Base-by-base conservation (phyloP, 2,113 vertebrate species). In the Telmatochromis sp. region DNA sequence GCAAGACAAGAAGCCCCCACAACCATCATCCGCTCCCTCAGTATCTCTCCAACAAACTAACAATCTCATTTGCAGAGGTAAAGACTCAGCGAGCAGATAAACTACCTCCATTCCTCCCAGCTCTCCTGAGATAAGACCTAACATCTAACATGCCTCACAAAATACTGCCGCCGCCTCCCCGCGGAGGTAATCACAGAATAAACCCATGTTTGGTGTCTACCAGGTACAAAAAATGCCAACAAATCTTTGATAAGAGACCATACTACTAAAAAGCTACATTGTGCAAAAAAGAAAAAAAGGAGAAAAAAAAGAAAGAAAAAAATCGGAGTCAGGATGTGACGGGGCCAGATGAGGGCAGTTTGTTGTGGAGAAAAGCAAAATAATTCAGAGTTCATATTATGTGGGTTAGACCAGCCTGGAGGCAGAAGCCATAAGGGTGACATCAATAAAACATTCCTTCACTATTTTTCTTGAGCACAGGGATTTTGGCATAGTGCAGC, bases 191-290 rank as follows among this genome's bases (percentile, higher is more conserved):
- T 88, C 94, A 90, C 87, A 86, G 79, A 91, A 85, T 81, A 86
- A 70, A 92, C 58, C 91, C 85, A 83, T 94, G 93, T 94, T 95
- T 95, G 88, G 80, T 92, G 87, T 93, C 85, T 82, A 85, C 65
- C 60, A 21, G 78, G 45, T 11, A 82, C 79, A 93, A 95, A 65
- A 91, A 90, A 96, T 94, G 92, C 92, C 91, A 94, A 93, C 94
- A 94, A 75, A 90, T 6, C 31, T 21, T 9, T 1, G 95, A 96
- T 96, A 96, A 92, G 89, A 80, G 51, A 37, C 58, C 19, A 1
- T 47, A 23, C 73, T 51, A 91, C 91, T 87, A 91, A 94, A 95
- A 90, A 70, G 95, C 88, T 92, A 96, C 96, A 96, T 95, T 96
- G 95, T 96, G 91, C 91, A 75, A 93, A 87, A 91, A 94, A 91